Evolutionary conservation across 2,797 vertebrate species (phyloP).

Genomic region (Girardinus metallicus): DNA sequence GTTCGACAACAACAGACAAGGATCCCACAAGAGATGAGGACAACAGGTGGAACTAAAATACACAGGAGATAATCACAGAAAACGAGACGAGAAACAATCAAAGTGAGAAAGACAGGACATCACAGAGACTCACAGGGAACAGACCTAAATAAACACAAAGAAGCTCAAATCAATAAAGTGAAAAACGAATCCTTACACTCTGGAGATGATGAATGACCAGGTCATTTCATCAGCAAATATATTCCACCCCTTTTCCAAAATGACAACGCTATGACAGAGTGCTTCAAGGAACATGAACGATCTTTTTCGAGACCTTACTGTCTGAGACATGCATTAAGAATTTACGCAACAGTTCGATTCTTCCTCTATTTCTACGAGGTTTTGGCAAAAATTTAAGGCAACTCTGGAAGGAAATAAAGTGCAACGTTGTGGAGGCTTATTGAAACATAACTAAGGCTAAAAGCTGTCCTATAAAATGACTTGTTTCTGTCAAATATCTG

Average conservation of each 20-base stretch:
- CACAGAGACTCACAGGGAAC: too few relatives aligned
- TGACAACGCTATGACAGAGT: neutral
- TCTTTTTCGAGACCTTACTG: neutral
- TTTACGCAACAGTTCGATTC: neutral
- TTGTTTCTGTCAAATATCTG: neutral
- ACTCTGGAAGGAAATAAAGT: neutral
- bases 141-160: too few relatives aligned
- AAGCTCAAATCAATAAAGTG: too few relatives aligned
- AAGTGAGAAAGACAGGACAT: too few relatives aligned
- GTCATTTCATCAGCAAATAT: neutral
- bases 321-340: neutral
- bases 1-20: too few relatives aligned
- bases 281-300: neutral
- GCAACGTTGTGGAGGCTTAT: neutral
- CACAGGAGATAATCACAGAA: too few relatives aligned
- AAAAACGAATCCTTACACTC: too few relatives aligned
- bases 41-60: too few relatives aligned
- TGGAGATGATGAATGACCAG: neutral
- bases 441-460: neutral
- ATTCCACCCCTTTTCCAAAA: neutral
- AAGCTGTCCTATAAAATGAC: neutral
- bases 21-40: too few relatives aligned
- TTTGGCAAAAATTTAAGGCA: neutral
- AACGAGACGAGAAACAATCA: too few relatives aligned
- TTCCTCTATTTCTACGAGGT: neutral